Percentiles rank a stretch among this genome's conserved stretches.
Conservation (phyloP, 2,888 invertebrate species). For the Timema cristinae region DNA sequence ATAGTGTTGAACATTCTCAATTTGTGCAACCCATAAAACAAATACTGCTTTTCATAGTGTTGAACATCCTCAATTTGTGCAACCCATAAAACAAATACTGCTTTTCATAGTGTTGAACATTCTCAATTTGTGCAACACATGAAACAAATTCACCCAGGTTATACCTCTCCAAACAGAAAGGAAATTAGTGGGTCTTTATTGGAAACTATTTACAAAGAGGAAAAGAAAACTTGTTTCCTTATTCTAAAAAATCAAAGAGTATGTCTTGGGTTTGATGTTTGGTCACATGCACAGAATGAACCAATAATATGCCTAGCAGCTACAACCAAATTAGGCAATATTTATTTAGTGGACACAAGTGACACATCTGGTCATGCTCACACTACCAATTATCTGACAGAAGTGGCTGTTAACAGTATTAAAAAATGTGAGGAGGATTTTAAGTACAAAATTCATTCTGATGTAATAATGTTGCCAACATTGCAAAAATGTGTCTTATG, state of each 20-base stretch:
- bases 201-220: constrained; percentile 8
- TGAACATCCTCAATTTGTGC: too few species aligned
- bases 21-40: too few species aligned
- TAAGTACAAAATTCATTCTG: constrained; percentile 1
- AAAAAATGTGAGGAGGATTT: constrained; percentile 8
- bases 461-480: background rate
- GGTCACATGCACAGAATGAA: background rate
- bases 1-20: too few species aligned
- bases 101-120: too few species aligned
- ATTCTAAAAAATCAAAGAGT: constrained; percentile 2
- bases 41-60: too few species aligned
- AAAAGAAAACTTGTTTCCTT: constrained; percentile 7
- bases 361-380: too few species aligned
- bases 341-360: background rate
- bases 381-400: too few species aligned
- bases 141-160: background rate
- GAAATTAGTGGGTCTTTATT: constrained; percentile 5
- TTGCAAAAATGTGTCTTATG: background rate
- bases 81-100: too few species aligned
- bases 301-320: constrained; percentile 2
- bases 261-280: constrained; percentile 8
- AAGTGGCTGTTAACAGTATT: background rate
- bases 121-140: too few species aligned
- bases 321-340: constrained; percentile 2
- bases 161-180: constrained; percentile 12